These are phyloP conservation scores for Nyctereutes procyonoides DNA, from an alignment of 2,113 vertebrate species.

Conservation along the genomic window DNA sequence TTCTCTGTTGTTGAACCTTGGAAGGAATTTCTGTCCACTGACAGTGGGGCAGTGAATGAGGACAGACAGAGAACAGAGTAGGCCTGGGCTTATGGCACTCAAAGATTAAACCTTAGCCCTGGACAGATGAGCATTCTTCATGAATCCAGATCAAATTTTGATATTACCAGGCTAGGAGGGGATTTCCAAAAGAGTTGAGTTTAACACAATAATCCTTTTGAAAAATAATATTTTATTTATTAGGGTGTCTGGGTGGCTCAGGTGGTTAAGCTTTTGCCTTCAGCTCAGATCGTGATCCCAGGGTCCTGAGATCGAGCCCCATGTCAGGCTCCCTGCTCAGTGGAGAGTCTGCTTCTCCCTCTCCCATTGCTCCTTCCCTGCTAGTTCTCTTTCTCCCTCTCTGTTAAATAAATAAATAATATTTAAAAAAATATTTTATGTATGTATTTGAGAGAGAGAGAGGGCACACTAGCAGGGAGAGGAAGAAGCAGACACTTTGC, in stretches of 20 bases:
- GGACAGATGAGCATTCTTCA: too few species aligned
- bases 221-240: too few species aligned
- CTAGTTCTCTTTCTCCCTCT: too few species aligned
- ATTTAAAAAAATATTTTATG: background rate
- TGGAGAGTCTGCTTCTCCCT: too few species aligned
- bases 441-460: background rate
- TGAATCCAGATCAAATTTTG: background rate
- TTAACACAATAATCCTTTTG: background rate
- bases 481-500: background rate
- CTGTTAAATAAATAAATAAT: too few species aligned
- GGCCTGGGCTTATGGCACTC: background rate
- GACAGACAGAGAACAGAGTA: fast-evolving
- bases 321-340: too few species aligned
- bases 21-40: background rate
- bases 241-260: too few species aligned
- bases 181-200: background rate
- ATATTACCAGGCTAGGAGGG: background rate
- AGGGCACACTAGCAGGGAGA: background rate
- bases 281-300: too few species aligned
- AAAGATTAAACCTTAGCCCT: background rate
- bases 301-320: too few species aligned
- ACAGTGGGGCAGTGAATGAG: background rate
- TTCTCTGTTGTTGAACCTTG: background rate
- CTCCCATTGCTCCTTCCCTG: too few species aligned
- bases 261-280: too few species aligned